Evolutionary conservation across 2,797 vertebrate species (phyloP), one percentile per base, ranked within the genome.

Genomic region (Tiaroga cobitis): DNA sequence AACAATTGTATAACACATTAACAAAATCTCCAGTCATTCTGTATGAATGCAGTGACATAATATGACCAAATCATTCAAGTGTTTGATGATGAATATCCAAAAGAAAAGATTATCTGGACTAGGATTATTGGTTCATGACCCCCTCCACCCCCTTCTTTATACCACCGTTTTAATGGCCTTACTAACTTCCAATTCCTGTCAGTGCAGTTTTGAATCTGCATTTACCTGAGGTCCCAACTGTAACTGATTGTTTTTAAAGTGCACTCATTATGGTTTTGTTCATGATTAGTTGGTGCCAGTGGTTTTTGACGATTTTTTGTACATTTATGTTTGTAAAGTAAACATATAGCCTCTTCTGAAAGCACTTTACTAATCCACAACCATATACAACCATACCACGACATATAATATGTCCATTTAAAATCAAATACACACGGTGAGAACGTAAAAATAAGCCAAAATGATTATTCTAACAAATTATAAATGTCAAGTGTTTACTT

Each of bases 1-100:
- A 86, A 69, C 54, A 65, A 51, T 39, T 80, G 41, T 43, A 54
- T 34, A 26, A 65, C 43, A 83, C 46, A 65, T 74, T 80, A 65
- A 63, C 59, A 61, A 26, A 69, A 85, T 84, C 59, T 46, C 5
- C 32, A 13, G 24, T 81, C n/a, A 37, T 26, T 69, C 39, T 63
- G 15, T 70, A 70, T n/a, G 24, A 56, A 75, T 16, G 4, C 26
- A 56, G 51, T 15, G 39, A 21, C 26, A 26, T 49, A 49, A 80
- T 79, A 34, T 51, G 24, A 26, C 18, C 37, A n/a, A 32, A 19
- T 56, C 8, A 73, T 21, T 76, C 4, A 77, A 1, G 9, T 59
- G 15, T 16, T 34, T 37, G 67, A 51, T 83, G 41, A 34, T 67
- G 11, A 51, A 61, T 34, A 74, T 16, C 19, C 19, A 24, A 59